These are phyloP conservation scores for Ctenodactylus gundi DNA, from an alignment of 2,113 vertebrate species.

Conservation along the genomic window DNA sequence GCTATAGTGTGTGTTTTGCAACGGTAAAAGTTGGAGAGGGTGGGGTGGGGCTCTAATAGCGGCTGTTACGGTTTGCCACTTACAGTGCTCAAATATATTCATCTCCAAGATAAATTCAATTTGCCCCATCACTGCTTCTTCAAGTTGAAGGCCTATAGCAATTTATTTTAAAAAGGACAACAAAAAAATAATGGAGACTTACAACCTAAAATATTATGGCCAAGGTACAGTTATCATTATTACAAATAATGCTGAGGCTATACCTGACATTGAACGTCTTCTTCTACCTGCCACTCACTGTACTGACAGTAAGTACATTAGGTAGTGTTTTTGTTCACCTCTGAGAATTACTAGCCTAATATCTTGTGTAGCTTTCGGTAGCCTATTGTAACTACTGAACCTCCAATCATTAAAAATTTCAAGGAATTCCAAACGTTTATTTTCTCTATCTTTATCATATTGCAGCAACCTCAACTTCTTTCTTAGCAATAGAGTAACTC, in stretches of 20 bases:
- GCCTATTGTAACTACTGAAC: neutral
- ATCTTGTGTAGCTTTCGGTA: neutral
- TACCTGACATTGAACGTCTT: neutral
- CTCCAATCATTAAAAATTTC: neutral
- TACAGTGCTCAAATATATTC: neutral
- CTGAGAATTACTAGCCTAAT: neutral
- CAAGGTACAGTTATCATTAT: neutral
- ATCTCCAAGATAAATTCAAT: neutral
- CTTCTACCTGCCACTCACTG: neutral
- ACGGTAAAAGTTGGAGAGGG: neutral
- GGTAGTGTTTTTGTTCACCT: neutral
- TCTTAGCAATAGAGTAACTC: neutral
- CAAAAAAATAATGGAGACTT: neutral
- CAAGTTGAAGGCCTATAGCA: conserved; percentile 32
- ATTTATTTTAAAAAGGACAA: neutral
- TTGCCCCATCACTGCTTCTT: conserved; percentile 5
- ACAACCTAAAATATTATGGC: neutral
- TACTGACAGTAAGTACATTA: neutral
- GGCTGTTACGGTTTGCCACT: neutral
- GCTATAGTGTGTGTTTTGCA: neutral
- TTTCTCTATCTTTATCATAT: neutral
- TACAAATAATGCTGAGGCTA: neutral
- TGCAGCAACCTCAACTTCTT: neutral
- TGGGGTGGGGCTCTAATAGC: neutral
- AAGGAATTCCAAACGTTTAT: neutral